These are phyloP conservation scores for Rhincodon typus DNA, from an alignment of 2,797 vertebrate species.

Conservation along the genomic window DNA sequence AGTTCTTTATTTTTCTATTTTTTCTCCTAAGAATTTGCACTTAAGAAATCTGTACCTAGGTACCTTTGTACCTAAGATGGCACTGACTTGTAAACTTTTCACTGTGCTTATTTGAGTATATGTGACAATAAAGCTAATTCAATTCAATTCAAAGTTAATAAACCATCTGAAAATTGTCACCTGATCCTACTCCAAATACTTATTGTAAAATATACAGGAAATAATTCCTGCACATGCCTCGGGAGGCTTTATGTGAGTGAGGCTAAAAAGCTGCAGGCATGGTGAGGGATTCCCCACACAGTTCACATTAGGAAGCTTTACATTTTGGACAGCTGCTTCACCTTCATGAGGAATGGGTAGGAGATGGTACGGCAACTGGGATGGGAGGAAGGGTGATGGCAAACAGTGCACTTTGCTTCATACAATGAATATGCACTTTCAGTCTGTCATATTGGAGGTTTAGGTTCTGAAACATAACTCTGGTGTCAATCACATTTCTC, in stretches of 20 bases:
- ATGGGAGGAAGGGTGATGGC: background rate
- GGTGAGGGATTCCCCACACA: background rate
- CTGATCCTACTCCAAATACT: too few relatives aligned
- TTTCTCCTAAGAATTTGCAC: too few relatives aligned
- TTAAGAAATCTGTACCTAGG: too few relatives aligned
- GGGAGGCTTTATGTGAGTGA: background rate
- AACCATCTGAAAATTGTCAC: too few relatives aligned
- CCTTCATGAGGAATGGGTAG: background rate
- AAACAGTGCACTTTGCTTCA: background rate
- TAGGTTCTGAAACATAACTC: background rate
- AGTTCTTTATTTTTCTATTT: too few relatives aligned
- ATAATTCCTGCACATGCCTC: background rate
- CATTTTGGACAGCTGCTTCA: background rate
- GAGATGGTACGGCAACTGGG: background rate
- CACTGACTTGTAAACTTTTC: too few relatives aligned
- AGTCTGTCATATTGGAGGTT: background rate
- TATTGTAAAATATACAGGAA: background rate
- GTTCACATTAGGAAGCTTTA: background rate
- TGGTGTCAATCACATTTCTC: background rate
- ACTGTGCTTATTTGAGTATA: too few relatives aligned
- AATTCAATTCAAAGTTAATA: too few relatives aligned
- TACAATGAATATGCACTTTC: background rate
- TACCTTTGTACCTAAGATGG: too few relatives aligned
- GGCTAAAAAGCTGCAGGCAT: background rate
- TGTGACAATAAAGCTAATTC: too few relatives aligned